These are phyloP conservation scores for Onychomys torridus DNA, from an alignment of 2,797 vertebrate species.

Conservation along the genomic window DNA sequence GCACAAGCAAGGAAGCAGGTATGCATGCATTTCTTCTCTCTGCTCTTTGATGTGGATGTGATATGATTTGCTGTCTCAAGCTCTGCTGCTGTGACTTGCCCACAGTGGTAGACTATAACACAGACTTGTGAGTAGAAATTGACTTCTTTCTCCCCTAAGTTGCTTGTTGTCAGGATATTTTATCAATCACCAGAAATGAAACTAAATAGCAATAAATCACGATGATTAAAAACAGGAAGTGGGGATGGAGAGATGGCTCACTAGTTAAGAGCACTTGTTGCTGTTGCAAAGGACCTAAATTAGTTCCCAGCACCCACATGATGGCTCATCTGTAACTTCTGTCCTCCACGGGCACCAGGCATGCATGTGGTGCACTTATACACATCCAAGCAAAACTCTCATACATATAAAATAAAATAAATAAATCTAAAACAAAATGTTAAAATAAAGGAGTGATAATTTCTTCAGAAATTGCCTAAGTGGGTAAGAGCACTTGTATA, in stretches of 20 bases:
- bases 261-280: not conserved
- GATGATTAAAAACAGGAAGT: not conserved
- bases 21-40: not conserved
- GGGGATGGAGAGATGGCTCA: not conserved
- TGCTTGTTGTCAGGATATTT: not conserved
- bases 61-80: not conserved
- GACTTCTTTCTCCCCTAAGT: not conserved
- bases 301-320: not conserved
- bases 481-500: not conserved
- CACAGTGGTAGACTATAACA: not conserved
- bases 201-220: not conserved
- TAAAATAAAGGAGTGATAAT: not conserved
- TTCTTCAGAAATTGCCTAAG: not conserved
- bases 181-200: not conserved
- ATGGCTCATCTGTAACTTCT: not conserved
- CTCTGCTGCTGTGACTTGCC: not conserved
- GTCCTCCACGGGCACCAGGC: not conserved
- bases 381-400: not conserved
- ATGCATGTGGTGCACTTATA: not conserved
- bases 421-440: not conserved
- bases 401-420: not conserved
- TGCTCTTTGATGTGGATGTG: not conserved
- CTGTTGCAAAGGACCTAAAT: not conserved
- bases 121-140: not conserved
- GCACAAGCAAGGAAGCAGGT: not conserved